phyloP scores from a whole-genome alignment of 2,113 vertebrate species.

The Myotis brandtii region DNA sequence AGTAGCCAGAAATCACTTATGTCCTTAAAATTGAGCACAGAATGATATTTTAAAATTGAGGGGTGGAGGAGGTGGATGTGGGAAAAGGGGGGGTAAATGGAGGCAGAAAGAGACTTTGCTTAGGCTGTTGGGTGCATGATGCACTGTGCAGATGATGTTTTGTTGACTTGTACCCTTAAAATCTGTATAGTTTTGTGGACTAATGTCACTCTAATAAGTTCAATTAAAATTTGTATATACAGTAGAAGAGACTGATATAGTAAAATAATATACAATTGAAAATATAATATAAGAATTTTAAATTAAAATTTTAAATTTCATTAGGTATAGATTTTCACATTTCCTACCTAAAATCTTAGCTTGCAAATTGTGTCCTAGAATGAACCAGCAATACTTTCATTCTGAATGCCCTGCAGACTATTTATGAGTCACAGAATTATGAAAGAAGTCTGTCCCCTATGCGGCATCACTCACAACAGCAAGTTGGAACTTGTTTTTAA shows the following conservation, averaged over 20 bases:
- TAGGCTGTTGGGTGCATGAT: neutral
- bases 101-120: neutral
- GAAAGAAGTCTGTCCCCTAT: neutral
- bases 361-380: neutral
- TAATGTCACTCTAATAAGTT: neutral
- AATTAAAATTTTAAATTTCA: neutral
- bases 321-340: neutral
- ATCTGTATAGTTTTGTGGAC: neutral
- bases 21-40: neutral
- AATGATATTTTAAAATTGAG: neutral
- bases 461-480: neutral
- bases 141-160: neutral
- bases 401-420: neutral
- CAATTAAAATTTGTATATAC: neutral
- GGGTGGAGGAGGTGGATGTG: no score
- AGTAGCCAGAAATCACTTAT: neutral
- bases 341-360: neutral
- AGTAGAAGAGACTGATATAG: neutral
- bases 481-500: conserved; percentile 44
- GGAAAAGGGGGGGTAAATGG: neutral
- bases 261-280: neutral
- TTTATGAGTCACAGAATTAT: conserved; percentile 11
- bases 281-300: neutral
- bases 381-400: neutral
- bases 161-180: neutral